Conservation (phyloP, 2,888 invertebrate genomes). For the Dendrolimus pini region DNA sequence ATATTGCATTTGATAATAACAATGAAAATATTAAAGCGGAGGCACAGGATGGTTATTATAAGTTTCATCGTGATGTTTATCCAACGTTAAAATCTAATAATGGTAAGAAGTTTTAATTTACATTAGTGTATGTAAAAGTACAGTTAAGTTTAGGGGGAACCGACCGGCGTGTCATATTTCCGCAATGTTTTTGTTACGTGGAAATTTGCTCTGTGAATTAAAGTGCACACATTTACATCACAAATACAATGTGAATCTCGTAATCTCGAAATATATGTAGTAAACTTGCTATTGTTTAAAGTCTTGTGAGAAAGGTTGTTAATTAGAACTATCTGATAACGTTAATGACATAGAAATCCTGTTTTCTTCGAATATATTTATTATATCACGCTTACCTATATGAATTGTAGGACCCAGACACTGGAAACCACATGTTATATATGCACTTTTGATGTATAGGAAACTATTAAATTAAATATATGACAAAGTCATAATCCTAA, state of each 20-base stretch:
- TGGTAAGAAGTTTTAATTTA: constrained; percentile 10
- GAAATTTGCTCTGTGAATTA: constrained; percentile 20
- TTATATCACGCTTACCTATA: too few relatives aligned
- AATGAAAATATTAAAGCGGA: constrained; percentile 28
- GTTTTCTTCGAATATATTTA: too few relatives aligned
- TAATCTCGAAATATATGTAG: background rate
- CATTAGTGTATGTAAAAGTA: constrained; percentile 16
- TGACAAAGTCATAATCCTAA: too few relatives aligned
- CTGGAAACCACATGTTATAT: too few relatives aligned
- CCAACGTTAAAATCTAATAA: constrained; percentile 58
- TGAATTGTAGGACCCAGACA: too few relatives aligned
- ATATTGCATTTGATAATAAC: constrained; percentile 24
- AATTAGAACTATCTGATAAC: too few relatives aligned
- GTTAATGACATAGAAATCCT: too few relatives aligned
- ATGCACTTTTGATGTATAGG: too few relatives aligned
- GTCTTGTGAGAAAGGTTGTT: too few relatives aligned
- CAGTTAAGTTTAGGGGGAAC: constrained; percentile 25
- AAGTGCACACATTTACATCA: background rate
- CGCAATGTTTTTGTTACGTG: constrained; percentile 32
- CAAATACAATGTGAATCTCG: background rate
- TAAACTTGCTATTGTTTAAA: too few relatives aligned
- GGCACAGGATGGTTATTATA: constrained; percentile 34
- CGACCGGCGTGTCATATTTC: constrained; percentile 31
- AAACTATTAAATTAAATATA: too few relatives aligned
- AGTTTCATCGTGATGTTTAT: constrained; percentile 54